Percentiles rank a stretch among this genome's conserved stretches.
Evolutionary conservation across 2,113 vertebrate genomes (phyloP).

Genomic region (Asarcornis scutulata): DNA sequence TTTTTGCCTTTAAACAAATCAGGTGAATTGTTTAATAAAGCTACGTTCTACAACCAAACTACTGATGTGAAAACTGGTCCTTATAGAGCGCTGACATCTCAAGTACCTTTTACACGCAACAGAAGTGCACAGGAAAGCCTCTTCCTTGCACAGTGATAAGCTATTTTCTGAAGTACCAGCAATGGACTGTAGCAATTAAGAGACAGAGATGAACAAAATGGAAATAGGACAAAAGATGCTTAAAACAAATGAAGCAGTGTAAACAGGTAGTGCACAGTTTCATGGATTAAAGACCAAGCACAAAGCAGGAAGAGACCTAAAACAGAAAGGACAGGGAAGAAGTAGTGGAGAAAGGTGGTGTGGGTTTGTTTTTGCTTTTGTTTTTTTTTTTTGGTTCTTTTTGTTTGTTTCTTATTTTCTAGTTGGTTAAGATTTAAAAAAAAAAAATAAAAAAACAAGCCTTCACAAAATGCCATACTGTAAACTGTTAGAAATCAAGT

Average conservation of each 20-base stretch:
- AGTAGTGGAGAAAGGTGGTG: background rate
- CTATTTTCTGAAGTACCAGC: background rate
- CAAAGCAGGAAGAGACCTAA: background rate
- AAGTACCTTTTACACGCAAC: background rate
- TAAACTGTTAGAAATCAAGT: slow-evolving; percentile 25
- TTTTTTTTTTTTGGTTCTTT: no score
- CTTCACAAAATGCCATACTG: slow-evolving; percentile 28
- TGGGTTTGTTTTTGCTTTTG: no score
- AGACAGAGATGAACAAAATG: background rate
- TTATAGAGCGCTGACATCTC: background rate
- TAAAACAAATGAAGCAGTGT: background rate
- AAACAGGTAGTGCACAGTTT: background rate
- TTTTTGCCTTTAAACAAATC: background rate
- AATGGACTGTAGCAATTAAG: background rate
- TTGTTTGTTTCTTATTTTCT: background rate
- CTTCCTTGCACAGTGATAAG: background rate
- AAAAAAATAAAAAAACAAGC: background rate
- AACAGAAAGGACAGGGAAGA: background rate
- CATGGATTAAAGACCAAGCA: background rate
- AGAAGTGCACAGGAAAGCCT: background rate
- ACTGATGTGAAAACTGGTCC: background rate
- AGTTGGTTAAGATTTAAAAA: background rate
- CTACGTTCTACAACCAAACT: background rate
- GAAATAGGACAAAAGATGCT: background rate
- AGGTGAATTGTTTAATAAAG: background rate